Evolutionary conservation across 2,888 invertebrate genomes (phyloP).

Genomic region (Euphydryas editha): DNA sequence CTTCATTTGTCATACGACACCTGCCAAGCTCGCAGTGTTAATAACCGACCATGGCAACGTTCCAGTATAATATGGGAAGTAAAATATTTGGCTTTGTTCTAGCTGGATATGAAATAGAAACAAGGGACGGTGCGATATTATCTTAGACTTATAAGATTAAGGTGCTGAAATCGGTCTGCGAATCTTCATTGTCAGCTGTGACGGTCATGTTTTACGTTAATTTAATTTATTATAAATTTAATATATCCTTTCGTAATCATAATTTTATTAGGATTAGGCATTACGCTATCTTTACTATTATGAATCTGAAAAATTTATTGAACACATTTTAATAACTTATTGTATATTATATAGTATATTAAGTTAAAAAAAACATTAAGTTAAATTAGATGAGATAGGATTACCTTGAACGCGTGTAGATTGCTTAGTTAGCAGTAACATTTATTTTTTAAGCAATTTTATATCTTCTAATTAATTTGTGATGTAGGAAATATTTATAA

Average conservation of each 20-base stretch:
- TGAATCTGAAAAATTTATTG: too few relatives aligned
- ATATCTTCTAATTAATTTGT: too few relatives aligned
- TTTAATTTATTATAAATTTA: background rate
- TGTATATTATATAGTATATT: too few relatives aligned
- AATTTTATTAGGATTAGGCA: background rate
- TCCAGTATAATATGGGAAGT: slow-evolving; percentile 56
- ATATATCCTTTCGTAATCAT: background rate
- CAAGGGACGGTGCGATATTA: slow-evolving; percentile 14
- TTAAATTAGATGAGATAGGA: too few relatives aligned
- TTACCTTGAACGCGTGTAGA: too few relatives aligned
- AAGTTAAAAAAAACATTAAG: too few relatives aligned
- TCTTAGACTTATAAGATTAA: slow-evolving; percentile 7
- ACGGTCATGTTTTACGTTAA: background rate
- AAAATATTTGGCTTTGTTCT: slow-evolving; percentile 38
- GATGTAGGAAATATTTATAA: too few relatives aligned
- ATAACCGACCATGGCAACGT: slow-evolving; percentile 72
- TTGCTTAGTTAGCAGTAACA: too few relatives aligned
- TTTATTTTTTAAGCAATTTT: too few relatives aligned
- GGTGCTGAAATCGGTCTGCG: slow-evolving; percentile 6
- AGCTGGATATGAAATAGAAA: slow-evolving; percentile 29
- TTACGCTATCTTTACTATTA: too few relatives aligned
- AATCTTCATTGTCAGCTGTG: slow-evolving; percentile 2
- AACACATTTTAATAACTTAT: too few relatives aligned
- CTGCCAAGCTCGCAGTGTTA: slow-evolving; percentile 72
- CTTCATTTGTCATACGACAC: slow-evolving; percentile 76